A percentile compares a stretch with the other conserved stretches of the same genome.
These are phyloP conservation scores for Mustelus asterias DNA, from an alignment of 2,113 vertebrate genomes.

Conservation along the genomic window DNA sequence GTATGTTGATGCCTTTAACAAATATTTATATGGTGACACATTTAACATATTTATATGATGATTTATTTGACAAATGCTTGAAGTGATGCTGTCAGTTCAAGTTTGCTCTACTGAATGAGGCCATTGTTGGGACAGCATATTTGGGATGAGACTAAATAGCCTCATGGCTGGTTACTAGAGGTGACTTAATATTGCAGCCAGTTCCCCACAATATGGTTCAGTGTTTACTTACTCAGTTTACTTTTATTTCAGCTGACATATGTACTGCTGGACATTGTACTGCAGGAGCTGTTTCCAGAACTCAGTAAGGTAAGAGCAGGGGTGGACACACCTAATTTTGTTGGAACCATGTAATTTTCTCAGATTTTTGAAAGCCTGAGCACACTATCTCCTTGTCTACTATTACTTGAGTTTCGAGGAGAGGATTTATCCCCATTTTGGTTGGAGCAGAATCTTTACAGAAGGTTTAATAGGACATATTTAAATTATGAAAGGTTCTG, in stretches of 20 bases:
- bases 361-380: neutral
- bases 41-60: no score
- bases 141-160: neutral
- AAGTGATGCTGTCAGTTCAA: neutral
- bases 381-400: neutral
- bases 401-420: neutral
- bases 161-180: neutral
- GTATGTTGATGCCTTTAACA: no score
- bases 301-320: slow-evolving; percentile 66
- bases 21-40: no score
- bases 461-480: neutral
- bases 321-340: neutral
- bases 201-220: neutral
- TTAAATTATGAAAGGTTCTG: neutral
- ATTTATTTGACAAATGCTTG: neutral
- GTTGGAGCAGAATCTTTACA: neutral
- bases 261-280: slow-evolving; percentile 79
- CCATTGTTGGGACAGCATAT: neutral
- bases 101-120: neutral
- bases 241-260: slow-evolving; percentile 76
- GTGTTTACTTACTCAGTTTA: slow-evolving; percentile 33
- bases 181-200: neutral
- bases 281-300: slow-evolving; percentile 89
- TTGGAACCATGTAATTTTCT: neutral
- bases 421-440: neutral